These are phyloP conservation scores for Paratrypauchen microcephalus DNA, from an alignment of 2,797 vertebrate species.

Conservation along the genomic window DNA sequence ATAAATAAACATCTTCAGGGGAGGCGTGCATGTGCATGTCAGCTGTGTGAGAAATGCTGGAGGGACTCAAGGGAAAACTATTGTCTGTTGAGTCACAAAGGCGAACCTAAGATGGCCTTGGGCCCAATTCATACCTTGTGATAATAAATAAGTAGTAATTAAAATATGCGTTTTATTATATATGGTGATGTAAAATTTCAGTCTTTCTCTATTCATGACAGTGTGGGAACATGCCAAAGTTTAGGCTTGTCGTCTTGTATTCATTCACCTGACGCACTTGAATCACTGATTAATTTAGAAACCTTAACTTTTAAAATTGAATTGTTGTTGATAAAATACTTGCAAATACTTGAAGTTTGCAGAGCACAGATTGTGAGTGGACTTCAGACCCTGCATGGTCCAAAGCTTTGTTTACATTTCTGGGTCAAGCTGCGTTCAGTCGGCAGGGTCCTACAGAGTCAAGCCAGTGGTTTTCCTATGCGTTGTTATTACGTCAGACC, in stretches of 20 bases:
- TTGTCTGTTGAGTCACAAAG: not conserved
- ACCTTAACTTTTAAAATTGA: not conserved
- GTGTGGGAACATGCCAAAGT: slow-evolving; percentile 33
- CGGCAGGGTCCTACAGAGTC: slow-evolving; percentile 30
- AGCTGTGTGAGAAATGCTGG: slow-evolving; percentile 24
- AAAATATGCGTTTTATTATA: not conserved
- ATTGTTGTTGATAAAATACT: not conserved
- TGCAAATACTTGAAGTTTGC: slow-evolving; percentile 24
- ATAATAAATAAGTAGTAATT: not conserved
- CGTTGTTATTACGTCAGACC: slow-evolving; percentile 32
- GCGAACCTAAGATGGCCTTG: not conserved
- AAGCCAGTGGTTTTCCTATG: slow-evolving; percentile 51
- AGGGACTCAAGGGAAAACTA: not conserved
- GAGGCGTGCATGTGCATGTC: slow-evolving; percentile 42
- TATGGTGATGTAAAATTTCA: not conserved
- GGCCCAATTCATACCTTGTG: not conserved
- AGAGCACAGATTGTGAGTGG: slow-evolving; percentile 35
- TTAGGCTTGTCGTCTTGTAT: slow-evolving; percentile 15
- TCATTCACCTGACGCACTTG: not conserved
- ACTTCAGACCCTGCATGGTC: slow-evolving; percentile 63
- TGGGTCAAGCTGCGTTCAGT: slow-evolving; percentile 53
- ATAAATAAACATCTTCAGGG: slow-evolving; percentile 21
- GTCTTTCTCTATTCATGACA: not conserved
- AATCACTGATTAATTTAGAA: not conserved
- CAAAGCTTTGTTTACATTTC: slow-evolving; percentile 62